Evolutionary conservation across 2,797 vertebrate species (phyloP).

Genomic region (Anas bahamensis): DNA sequence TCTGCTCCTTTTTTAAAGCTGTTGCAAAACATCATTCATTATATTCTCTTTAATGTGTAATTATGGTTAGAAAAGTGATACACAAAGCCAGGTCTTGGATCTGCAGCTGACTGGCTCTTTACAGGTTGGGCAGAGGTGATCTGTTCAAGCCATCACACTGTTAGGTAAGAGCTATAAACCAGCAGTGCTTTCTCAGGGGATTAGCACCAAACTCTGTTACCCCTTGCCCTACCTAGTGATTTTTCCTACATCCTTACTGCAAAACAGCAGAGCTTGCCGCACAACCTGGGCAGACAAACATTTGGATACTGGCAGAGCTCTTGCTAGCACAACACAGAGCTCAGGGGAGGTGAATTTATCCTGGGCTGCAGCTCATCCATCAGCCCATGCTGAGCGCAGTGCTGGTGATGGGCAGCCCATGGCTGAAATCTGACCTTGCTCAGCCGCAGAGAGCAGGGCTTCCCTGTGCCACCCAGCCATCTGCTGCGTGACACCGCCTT

Average conservation of each 20-base stretch:
- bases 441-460: accelerated
- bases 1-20: neutral
- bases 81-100: neutral
- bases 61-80: neutral
- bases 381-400: neutral
- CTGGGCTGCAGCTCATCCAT: neutral
- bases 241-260: neutral
- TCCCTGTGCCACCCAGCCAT: neutral
- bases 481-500: neutral
- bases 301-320: neutral
- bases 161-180: neutral
- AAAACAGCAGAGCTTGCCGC: neutral
- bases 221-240: neutral
- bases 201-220: neutral
- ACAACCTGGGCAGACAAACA: neutral
- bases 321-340: neutral
- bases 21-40: neutral
- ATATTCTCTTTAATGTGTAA: neutral
- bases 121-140: neutral
- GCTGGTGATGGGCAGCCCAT: neutral
- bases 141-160: neutral
- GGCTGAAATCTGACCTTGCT: neutral
- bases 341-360: neutral
- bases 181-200: neutral
- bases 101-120: neutral